Evolutionary conservation across 2,113 vertebrate genomes (phyloP).

Genomic region (Tetraodon nigroviridis): DNA sequence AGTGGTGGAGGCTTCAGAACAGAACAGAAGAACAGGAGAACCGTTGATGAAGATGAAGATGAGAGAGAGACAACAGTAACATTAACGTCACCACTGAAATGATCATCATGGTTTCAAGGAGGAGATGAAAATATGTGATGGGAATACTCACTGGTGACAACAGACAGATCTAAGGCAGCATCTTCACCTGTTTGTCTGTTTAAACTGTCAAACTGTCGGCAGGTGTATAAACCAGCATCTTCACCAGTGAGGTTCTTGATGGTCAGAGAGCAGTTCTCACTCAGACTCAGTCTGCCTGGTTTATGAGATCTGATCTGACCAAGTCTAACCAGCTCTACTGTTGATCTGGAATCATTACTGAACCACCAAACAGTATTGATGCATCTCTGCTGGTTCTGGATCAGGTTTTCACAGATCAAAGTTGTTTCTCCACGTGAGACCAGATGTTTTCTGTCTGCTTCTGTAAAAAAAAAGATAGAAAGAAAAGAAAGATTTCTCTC

Average conservation of each 20-base stretch:
- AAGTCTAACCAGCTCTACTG: accelerated
- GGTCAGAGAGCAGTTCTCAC: conserved; percentile 30
- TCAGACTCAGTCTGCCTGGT: conserved; percentile 27
- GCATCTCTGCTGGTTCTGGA: background rate
- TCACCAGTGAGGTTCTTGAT: conserved; percentile 14
- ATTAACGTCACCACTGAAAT: background rate
- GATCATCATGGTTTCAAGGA: background rate
- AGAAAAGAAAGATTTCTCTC: too few relatives aligned
- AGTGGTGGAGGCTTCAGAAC: too few relatives aligned
- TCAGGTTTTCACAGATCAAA: background rate
- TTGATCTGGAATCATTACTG: too few relatives aligned
- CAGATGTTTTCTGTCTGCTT: background rate
- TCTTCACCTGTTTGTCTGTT: accelerated
- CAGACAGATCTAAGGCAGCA: accelerated
- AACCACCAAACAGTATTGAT: background rate
- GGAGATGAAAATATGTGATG: background rate
- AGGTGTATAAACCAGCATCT: background rate
- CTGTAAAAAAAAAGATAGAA: too few relatives aligned
- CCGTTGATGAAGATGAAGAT: conserved; percentile 8
- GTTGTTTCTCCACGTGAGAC: too few relatives aligned
- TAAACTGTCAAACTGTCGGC: background rate
- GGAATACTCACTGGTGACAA: conserved; percentile 31
- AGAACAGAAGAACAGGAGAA: conserved; percentile 8
- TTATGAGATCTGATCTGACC: background rate
- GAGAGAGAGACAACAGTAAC: background rate